Evolutionary conservation across 2,797 vertebrate genomes (phyloP), one percentile per base, ranked within the genome.

Genomic region (Leptoclinus maculatus): DNA sequence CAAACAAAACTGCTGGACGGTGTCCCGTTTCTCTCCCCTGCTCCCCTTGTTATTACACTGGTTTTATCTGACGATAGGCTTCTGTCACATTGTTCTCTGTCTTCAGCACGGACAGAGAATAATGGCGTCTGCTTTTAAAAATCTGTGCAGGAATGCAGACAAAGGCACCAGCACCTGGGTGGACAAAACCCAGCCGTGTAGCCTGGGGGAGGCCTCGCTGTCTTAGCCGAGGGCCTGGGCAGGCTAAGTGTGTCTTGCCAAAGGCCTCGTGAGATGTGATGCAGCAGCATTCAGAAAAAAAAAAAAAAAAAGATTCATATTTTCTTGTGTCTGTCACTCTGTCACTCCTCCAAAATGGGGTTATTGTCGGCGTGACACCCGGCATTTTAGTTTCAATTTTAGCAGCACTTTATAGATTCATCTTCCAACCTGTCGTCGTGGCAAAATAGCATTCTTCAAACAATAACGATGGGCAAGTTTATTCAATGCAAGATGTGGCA

Each of bases 321-420:
- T 45, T 25, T 79, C 17, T 64, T 29, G 23, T 82, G 45, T 80
- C 71, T 71, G 13, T 41, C n/a, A 56, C 59, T 45, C 45, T 76
- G 68, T 85, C 82, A 79, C 68, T 84, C 76, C 77, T 39, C 53
- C 64, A 66, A 76, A 78, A 77, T 39, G 62, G 43, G 23, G 71
- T 70, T 72, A 82, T 85, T 86, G 66, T 88, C 16, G 43, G 32
- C 4, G 9, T 79, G 79, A 83, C 86, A 88, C 39, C 74, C 65
- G 47, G 62, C 75, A 81, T 78, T 88, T 89, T 78, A 53, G 58
- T 71, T 82, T 73, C 60, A 81, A 84, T 86, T 82, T 79, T 38
- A 67, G 74, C 27, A 77, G 45, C 82, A 75, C 59, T 78, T 86
- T 80, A 76, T 59, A 66, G 78, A 80, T 78, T 79, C 63, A 76